Evolutionary conservation across 2,113 vertebrate species (phyloP).

Genomic region (Rhodinocichla rosea): DNA sequence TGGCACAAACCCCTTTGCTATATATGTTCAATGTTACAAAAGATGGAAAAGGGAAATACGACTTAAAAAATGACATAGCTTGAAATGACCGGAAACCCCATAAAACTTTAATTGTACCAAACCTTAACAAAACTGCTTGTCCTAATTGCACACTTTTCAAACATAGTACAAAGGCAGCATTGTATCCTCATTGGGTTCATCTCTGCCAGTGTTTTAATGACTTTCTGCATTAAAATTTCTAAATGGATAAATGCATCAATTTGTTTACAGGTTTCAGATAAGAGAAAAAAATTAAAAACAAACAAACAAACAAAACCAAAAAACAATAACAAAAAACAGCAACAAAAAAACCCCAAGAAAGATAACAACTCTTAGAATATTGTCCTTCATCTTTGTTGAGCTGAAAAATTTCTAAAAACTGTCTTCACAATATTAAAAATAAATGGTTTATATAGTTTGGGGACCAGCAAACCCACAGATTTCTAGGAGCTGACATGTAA

Average conservation of each 20-base stretch:
- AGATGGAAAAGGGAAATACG: background rate
- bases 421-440: background rate
- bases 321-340: no score
- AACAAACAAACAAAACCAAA: background rate
- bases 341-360: background rate
- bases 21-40: background rate
- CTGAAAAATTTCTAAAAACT: background rate
- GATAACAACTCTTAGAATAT: background rate
- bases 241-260: background rate
- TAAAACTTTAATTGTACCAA: background rate
- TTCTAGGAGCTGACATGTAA: background rate
- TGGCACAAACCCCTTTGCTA: background rate
- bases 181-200: accelerated
- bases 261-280: background rate
- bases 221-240: background rate
- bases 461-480: background rate
- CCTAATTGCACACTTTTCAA: background rate
- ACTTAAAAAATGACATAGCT: background rate
- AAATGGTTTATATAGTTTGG: background rate
- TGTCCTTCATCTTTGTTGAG: background rate
- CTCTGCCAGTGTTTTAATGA: background rate
- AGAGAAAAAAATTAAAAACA: background rate
- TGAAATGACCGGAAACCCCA: background rate
- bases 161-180: background rate
- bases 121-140: background rate